These are phyloP conservation scores for Noturus placidus DNA, from an alignment of 2,113 vertebrate species.

Conservation along the genomic window DNA sequence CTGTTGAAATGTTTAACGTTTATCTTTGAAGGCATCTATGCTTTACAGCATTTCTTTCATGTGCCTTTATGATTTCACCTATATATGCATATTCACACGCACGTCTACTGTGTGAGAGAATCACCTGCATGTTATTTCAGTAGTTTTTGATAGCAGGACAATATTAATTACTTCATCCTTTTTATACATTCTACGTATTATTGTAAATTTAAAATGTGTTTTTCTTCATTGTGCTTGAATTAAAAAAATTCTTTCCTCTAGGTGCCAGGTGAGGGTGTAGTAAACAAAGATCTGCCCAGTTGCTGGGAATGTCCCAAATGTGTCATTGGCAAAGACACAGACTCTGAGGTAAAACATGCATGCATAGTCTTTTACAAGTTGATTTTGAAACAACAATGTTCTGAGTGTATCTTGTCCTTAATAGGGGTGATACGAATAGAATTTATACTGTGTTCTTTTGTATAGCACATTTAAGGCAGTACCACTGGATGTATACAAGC, in stretches of 20 bases:
- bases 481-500: not conserved
- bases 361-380: not conserved
- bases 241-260: slow-evolving; percentile 50
- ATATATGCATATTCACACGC: not conserved
- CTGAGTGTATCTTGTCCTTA: not conserved
- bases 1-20: not conserved
- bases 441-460: not conserved
- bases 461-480: not conserved
- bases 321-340: slow-evolving; percentile 80
- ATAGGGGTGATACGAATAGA: not conserved
- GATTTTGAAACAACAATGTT: not conserved
- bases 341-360: slow-evolving; percentile 71
- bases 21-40: not conserved
- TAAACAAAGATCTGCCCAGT: slow-evolving; percentile 93
- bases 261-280: slow-evolving; percentile 88
- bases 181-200: not conserved
- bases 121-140: not conserved
- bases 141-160: not conserved
- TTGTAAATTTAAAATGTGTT: not conserved
- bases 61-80: not conserved
- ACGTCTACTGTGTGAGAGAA: not conserved
- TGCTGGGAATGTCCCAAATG: slow-evolving; percentile 98
- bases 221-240: not conserved
- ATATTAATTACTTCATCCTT: not conserved
- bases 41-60: not conserved